Conservation (phyloP, 2,797 vertebrate genomes). For the Myoxocephalus aenaeus region DNA sequence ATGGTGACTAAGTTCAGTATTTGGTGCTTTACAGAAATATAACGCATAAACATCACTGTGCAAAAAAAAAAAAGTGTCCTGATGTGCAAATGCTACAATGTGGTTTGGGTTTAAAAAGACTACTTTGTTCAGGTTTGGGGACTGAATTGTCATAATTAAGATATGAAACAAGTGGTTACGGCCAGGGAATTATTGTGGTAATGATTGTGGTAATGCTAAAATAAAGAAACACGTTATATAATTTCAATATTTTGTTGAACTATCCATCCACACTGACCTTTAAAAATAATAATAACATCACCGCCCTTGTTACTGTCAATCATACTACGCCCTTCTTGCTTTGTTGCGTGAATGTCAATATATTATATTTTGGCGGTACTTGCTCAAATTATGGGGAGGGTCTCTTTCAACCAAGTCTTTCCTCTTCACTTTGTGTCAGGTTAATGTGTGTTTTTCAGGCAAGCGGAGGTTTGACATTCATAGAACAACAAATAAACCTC, state of each 20-base stretch:
- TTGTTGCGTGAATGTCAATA: neutral
- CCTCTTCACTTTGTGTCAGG: neutral
- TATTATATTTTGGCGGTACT: neutral
- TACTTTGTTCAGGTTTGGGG: too few relatives aligned
- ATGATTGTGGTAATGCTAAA: neutral
- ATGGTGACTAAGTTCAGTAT: neutral
- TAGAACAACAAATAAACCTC: neutral
- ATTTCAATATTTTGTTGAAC: neutral
- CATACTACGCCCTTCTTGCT: too few relatives aligned
- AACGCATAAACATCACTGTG: neutral
- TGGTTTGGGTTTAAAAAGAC: neutral
- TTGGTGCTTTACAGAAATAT: neutral
- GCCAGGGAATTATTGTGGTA: neutral
- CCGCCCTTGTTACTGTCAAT: neutral
- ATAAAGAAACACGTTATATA: neutral
- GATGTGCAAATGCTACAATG: neutral
- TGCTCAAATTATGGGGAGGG: neutral
- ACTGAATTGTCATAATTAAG: neutral
- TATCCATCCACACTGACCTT: neutral
- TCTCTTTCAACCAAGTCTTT: neutral
- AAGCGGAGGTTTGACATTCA: neutral
- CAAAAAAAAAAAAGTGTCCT: neutral
- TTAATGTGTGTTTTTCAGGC: neutral
- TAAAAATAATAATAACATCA: neutral
- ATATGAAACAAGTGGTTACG: neutral